A percentile compares a stretch with the other conserved stretches of the same genome.
Conservation (phyloP, 2,113 vertebrate genomes). For the Onychostruthus taczanowskii region DNA sequence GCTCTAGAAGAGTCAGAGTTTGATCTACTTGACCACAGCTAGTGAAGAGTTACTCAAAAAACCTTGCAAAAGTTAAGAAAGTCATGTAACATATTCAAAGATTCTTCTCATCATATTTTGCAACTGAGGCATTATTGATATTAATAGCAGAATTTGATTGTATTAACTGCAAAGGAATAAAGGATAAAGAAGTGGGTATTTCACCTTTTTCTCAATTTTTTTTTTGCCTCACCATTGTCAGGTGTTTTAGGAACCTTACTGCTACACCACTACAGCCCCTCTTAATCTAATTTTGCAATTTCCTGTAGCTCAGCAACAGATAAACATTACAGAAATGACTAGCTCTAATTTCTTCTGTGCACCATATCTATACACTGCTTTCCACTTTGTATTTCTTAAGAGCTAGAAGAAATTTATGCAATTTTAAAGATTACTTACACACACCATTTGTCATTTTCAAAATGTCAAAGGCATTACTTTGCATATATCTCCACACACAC, state of each 20-base stretch:
- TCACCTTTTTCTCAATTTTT: not conserved
- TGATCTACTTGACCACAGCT: not conserved
- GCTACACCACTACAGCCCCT: not conserved
- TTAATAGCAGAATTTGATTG: not conserved
- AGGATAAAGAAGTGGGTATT: not conserved
- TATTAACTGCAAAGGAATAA: not conserved
- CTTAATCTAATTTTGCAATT: not conserved
- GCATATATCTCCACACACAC: not conserved
- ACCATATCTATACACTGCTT: not conserved
- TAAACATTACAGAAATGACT: not conserved
- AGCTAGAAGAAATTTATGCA: not conserved
- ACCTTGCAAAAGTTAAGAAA: not conserved
- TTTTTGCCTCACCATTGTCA: not conserved
- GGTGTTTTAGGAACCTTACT: not conserved
- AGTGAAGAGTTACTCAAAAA: not conserved
- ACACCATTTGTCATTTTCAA: not conserved
- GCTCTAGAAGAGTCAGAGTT: not conserved
- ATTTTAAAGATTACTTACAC: not conserved
- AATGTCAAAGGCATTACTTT: conserved; percentile 9
- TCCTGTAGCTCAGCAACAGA: not conserved
- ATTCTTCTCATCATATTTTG: not conserved
- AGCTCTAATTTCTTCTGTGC: not conserved
- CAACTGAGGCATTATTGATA: not conserved
- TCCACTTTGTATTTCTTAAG: not conserved
- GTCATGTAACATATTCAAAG: not conserved